Base-by-base conservation (phyloP, 2,113 vertebrate genomes). In the Odontophorus gujanensis region DNA sequence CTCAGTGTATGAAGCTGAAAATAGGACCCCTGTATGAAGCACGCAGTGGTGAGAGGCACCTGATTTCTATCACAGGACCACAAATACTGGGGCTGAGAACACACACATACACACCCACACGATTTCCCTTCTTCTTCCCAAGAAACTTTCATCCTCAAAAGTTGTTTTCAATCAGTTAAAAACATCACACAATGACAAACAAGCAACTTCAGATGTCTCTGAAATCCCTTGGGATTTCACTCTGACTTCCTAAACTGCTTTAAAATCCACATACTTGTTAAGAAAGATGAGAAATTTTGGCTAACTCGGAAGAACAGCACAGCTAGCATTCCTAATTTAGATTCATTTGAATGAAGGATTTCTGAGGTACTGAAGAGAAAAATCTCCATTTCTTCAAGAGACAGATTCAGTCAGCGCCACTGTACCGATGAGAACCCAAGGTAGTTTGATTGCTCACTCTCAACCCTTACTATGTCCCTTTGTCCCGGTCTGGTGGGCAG, bases 271-370 rank as follows among this genome's bases (percentile, higher is more conserved):
- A 43, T 18, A 20, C 7, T 74, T 83, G 40, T 11, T 62, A 62
- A 47, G 71, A 85, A 73, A 83, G 73, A 89, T 40, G 65, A 73
- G 79, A 87, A 89, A 81, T 40, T 18, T 48, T 45, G 48, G 36
- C 34, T 66, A 57, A 61, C 53, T 57, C 5, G 1, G 77, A 86
- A 86, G 73, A 17, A 76, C 11, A 85, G 43, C 48, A 68, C 38
- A 83, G 43, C 40, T 30, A 83, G 59, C 14, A 9, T 38, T 53
- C 42, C n/a, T 58, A 86, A 86, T 78, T 20, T 86, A 74, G 28
- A 89, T 83, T 95, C 79, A 85, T 61, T 69, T 62, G 86, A 61
- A 66, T n/a, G 59, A 77, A 91, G 36, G 50, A 91, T 47, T 92
- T 69, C 69, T 48, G 36, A 69, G 61, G 81, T 26, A 74, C 7